These are phyloP conservation scores for Sanderia malayensis DNA, from an alignment of 30 jellyfish, hydroid and myxozoan species.

Conservation along the genomic window DNA sequence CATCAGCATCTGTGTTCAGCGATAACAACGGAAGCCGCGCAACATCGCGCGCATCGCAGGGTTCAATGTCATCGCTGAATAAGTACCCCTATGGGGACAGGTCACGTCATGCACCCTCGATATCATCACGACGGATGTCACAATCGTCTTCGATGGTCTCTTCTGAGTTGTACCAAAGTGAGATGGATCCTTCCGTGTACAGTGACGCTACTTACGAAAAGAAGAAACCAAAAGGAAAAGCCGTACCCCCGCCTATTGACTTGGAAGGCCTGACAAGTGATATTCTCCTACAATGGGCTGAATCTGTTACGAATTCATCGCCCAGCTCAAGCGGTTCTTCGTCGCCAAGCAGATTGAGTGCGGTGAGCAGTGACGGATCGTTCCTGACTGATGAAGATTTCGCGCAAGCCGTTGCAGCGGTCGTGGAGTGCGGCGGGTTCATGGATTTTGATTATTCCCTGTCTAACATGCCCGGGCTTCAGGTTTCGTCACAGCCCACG, in stretches of 20 bases:
- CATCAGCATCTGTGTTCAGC: slow-evolving; percentile 83
- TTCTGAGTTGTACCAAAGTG: slow-evolving; percentile 96
- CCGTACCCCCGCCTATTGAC: slow-evolving; percentile 95
- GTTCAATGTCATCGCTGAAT: slow-evolving; percentile 82
- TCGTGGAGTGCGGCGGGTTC: slow-evolving; percentile 97
- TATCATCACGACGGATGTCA: slow-evolving; percentile 89
- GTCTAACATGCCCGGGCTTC: slow-evolving; percentile 85
- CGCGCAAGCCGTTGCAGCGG: slow-evolving; percentile 99
- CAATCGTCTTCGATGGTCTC: slow-evolving; percentile 99
- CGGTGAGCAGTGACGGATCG: slow-evolving; percentile 95
- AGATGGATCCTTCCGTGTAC: slow-evolving; percentile 98
- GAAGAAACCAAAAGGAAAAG: slow-evolving; percentile 68
- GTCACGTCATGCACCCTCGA: slow-evolving; percentile 79
- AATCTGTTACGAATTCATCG: slow-evolving; percentile 94
- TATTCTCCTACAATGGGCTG: slow-evolving; percentile 98
- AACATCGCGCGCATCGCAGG: slow-evolving; percentile 96
- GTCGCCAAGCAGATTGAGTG: slow-evolving; percentile 96
- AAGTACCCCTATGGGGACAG: slow-evolving; percentile 82
- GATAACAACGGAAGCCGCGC: slow-evolving; percentile 94
- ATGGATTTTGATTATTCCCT: slow-evolving; percentile 92
- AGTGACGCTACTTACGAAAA: slow-evolving; percentile 90
- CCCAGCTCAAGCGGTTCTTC: slow-evolving; percentile 99
- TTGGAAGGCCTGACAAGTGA: slow-evolving; percentile 98
- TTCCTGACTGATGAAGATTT: slow-evolving; percentile 94
- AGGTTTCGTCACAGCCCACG: slow-evolving; percentile 61